These are phyloP conservation scores for Operophtera brumata DNA, from an alignment of 2,888 invertebrate species.

Conservation along the genomic window DNA sequence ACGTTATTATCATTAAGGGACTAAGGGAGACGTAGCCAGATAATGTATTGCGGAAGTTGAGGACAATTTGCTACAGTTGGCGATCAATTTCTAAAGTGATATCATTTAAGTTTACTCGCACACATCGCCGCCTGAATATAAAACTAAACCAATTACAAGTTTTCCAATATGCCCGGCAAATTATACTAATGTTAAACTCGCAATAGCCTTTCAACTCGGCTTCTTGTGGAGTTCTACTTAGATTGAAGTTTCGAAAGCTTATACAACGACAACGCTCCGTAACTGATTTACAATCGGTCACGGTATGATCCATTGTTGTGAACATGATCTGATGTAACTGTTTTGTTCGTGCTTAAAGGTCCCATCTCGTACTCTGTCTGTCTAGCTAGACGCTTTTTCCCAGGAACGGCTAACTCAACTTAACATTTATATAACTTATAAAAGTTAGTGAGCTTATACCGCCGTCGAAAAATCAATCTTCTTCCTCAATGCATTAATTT, in stretches of 20 bases:
- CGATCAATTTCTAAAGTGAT: conserved; percentile 54
- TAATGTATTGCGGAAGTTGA: conserved; percentile 24
- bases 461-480: no score
- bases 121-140: conserved; percentile 65
- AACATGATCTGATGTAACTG: background rate
- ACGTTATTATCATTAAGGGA: conserved; percentile 19
- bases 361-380: no score
- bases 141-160: conserved; percentile 78
- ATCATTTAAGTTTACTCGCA: conserved; percentile 61
- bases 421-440: no score
- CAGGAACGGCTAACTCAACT: no score
- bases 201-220: conserved; percentile 57
- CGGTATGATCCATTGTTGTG: conserved; percentile 18
- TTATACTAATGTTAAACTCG: conserved; percentile 71
- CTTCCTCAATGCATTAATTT: no score
- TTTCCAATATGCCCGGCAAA: conserved; percentile 74
- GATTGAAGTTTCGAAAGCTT: conserved; percentile 54
- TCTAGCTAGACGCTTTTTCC: no score
- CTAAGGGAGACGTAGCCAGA: conserved; percentile 11
- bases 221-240: conserved; percentile 53
- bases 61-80: conserved; percentile 27
- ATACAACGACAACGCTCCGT: conserved; percentile 35
- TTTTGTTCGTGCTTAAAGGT: conserved; percentile 3
- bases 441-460: no score
- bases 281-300: conserved; percentile 35